Evolutionary conservation across 2,797 vertebrate species (phyloP).

Genomic region (Parotocinclus haroldoi): DNA sequence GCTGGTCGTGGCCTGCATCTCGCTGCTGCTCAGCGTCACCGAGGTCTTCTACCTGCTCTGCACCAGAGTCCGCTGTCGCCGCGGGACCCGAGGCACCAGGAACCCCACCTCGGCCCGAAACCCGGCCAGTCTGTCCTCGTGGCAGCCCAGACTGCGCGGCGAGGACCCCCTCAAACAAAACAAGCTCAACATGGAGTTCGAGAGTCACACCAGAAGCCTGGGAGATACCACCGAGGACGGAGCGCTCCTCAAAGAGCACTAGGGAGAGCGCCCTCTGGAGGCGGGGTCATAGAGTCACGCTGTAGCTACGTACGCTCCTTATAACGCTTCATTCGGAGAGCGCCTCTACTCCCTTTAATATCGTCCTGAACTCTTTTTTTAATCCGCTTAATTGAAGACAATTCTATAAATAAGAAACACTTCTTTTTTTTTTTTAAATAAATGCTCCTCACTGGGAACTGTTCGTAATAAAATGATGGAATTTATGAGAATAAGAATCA

Average conservation of each 20-base stretch:
- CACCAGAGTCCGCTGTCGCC: constrained; percentile 39
- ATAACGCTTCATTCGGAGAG: too few relatives aligned
- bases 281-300: too few relatives aligned
- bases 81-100: not conserved
- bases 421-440: too few relatives aligned
- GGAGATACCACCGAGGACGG: constrained; percentile 47
- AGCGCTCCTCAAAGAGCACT: constrained; percentile 56
- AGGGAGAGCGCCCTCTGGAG: constrained; percentile 43
- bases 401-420: too few relatives aligned
- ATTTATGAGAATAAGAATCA: too few relatives aligned
- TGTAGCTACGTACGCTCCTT: too few relatives aligned
- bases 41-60: constrained; percentile 68
- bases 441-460: too few relatives aligned
- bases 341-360: too few relatives aligned
- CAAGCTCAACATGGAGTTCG: constrained; percentile 48
- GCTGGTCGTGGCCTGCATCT: constrained; percentile 78
- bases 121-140: constrained; percentile 28
- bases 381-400: too few relatives aligned
- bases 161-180: constrained; percentile 47
- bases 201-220: constrained; percentile 39
- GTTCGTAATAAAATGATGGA: too few relatives aligned
- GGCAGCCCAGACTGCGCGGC: constrained; percentile 17
- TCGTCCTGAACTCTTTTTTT: too few relatives aligned
- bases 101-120: constrained; percentile 25
- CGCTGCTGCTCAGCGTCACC: constrained; percentile 74